Conservation (phyloP, 2,888 invertebrate genomes). For the Carabus problematicus region DNA sequence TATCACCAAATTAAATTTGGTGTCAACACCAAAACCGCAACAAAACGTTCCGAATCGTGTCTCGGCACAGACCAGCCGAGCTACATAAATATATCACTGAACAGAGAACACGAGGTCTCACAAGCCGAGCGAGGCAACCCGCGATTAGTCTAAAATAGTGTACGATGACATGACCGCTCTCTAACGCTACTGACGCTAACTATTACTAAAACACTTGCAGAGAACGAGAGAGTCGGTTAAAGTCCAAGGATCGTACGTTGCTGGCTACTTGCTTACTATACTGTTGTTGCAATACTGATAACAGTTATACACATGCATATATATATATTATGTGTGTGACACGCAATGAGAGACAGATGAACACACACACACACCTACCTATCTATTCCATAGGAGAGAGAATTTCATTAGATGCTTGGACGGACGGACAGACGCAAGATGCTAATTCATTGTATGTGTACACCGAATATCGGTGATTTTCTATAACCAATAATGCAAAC, state of each 20-base stretch:
- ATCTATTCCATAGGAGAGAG: neutral
- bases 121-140: slow-evolving; percentile 35
- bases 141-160: slow-evolving; percentile 41
- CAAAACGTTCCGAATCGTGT: neutral
- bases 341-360: neutral
- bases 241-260: slow-evolving; percentile 34
- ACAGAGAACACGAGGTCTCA: slow-evolving; percentile 35
- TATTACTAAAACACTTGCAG: slow-evolving; percentile 1
- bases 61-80: slow-evolving; percentile 37
- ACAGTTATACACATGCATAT: no score
- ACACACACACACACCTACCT: neutral
- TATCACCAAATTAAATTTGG: slow-evolving; percentile 9
- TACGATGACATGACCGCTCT: slow-evolving; percentile 31
- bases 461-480: no score
- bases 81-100: slow-evolving; percentile 39
- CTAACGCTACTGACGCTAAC: slow-evolving; percentile 30
- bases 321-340: neutral
- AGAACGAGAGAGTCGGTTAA: slow-evolving; percentile 10
- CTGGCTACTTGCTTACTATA: neutral
- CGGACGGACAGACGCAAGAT: neutral
- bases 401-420: neutral
- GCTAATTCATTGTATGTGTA: no score
- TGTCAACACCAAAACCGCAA: slow-evolving; percentile 2
- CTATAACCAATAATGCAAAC: slow-evolving; percentile 31
- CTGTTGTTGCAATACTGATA: neutral